These are phyloP conservation scores for Peucedramus taeniatus DNA, from an alignment of 2,113 vertebrate species.

Conservation along the genomic window DNA sequence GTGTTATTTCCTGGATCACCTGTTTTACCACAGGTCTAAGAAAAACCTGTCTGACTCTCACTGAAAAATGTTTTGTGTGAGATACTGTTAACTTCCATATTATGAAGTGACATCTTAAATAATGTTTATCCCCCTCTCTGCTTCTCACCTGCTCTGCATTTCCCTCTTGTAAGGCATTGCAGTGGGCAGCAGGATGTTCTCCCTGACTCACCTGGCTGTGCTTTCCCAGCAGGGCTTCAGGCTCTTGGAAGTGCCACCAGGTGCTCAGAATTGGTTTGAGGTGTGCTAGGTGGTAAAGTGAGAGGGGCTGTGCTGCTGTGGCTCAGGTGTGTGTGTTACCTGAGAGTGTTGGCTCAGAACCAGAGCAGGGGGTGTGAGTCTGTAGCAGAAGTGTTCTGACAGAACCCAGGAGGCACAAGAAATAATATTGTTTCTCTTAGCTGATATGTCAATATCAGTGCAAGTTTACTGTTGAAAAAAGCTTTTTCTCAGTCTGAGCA, in stretches of 20 bases:
- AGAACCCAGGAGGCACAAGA: not conserved
- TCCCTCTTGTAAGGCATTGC: not conserved
- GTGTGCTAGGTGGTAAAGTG: not conserved
- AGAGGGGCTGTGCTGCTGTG: not conserved
- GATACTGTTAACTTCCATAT: not conserved
- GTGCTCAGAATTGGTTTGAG: not conserved
- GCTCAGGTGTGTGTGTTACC: not conserved
- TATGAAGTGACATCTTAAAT: not conserved
- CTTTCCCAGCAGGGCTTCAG: not conserved
- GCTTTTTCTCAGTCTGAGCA: not conserved
- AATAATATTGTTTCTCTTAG: not conserved
- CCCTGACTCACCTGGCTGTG: no score
- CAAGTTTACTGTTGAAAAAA: not conserved
- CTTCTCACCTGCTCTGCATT: not conserved
- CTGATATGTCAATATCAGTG: not conserved
- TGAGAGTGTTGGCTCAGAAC: not conserved
- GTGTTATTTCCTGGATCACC: not conserved
- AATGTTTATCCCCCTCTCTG: not conserved
- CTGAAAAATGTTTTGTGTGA: not conserved
- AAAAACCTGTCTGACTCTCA: not conserved
- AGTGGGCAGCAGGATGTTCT: not conserved
- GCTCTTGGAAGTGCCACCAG: not conserved
- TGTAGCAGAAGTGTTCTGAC: not conserved
- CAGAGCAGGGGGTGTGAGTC: rapidly evolving
- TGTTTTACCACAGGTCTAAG: not conserved